Percentiles rank a stretch among this genome's conserved stretches.
phyloP scores from a whole-genome alignment of 2,797 vertebrate genomes.

The Characodon lateralis region DNA sequence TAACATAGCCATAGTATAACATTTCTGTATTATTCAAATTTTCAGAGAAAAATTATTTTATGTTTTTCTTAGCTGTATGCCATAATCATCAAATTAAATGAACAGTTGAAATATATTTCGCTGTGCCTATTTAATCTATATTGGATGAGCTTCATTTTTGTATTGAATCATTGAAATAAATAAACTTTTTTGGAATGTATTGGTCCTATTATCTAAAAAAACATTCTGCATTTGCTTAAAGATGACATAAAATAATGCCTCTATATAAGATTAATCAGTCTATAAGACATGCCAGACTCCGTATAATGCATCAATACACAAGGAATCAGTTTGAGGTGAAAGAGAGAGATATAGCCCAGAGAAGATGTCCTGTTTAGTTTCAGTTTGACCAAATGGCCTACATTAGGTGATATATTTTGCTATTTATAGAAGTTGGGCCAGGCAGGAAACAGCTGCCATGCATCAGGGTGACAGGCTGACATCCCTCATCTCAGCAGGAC shows the following conservation, averaged over 20 bases:
- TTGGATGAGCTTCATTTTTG: not conserved
- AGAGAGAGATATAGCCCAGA: conserved; percentile 42
- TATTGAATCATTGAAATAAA: not conserved
- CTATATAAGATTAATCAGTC: conserved; percentile 33
- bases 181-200: not conserved
- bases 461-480: conserved; percentile 76
- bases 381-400: conserved; percentile 80
- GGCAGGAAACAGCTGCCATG: conserved; percentile 79
- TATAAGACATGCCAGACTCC: conserved; percentile 16
- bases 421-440: conserved; percentile 77
- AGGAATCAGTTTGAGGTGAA: conserved; percentile 56
- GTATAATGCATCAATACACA: conserved; percentile 34
- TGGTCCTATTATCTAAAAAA: conserved; percentile 4
- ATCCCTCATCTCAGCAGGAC: conserved; percentile 79
- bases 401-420: conserved; percentile 75
- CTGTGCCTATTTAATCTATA: not conserved
- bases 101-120: not conserved
- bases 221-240: conserved; percentile 2
- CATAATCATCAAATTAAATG: not conserved
- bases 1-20: too few relatives aligned
- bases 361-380: conserved; percentile 69
- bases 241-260: conserved; percentile 36
- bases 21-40: too few relatives aligned
- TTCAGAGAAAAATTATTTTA: too few relatives aligned
- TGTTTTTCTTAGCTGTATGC: not conserved